Base-by-base conservation (phyloP, 2,888 invertebrate genomes). In the Drosophila paucipuncta region DNA sequence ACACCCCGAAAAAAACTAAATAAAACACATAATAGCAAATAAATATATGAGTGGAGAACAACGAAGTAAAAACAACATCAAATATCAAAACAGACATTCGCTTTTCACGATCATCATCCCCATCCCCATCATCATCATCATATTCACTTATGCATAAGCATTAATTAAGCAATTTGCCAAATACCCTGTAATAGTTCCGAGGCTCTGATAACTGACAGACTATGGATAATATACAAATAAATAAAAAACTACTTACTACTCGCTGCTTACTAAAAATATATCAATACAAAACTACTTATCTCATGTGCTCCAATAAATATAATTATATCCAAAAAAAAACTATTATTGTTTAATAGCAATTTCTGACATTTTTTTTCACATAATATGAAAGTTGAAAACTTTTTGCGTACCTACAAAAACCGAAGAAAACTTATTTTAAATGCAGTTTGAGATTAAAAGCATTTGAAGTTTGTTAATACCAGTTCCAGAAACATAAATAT, bases 71-170 rank as follows among this genome's bases (percentile, higher is more conserved):
- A 37, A 73, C 33, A 55, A 52, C 37, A 41, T 66, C 28, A 79
- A 59, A 61, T 72, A 41, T 33, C 73, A 43, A 61, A 72, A 43
- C 37, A 62, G 37, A 13, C 55, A 59, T 68, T n/a, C 39, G 58
- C 30, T 72, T 82, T 78, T 82, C 82, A 82, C 61, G 80, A 79
- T 79, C 68, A 68, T 65, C 41, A 25, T 25, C 47, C 47, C 47
- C 25, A 47, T 41, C 10, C 4, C 4, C 41, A 22, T 11, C 22
- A 68, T 79, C 55, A 68, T 67, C 60, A 74, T 33, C 65, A 68
- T 55, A 22, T 31, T 43, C 62, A 70, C 60, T 47, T 37, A 35
- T 43, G 28, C 50, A 50, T 47, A 47, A 50, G 58, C 74, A 71
- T 77, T 73, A 80, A 77, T 82, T 69, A 60, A 60, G 71, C 39